Evolutionary conservation across 1,140 invertebrate genomes (phyloP).

Genomic region (Drosophila saltans): DNA sequence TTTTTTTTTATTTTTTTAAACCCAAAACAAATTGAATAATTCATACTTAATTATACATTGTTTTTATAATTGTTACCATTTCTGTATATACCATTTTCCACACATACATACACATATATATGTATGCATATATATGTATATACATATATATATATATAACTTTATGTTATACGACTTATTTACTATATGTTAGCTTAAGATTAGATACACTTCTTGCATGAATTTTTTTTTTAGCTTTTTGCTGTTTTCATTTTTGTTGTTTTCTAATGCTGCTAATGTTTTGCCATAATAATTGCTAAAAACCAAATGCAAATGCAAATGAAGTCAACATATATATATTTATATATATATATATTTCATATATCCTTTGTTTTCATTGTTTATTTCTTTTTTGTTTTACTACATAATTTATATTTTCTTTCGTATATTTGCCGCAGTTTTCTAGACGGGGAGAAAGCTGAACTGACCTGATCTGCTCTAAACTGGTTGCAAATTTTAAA

Average conservation of each 20-base stretch:
- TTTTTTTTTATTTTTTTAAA: conserved; percentile 35
- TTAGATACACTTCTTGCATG: conserved; percentile 45
- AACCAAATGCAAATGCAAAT: conserved; percentile 58
- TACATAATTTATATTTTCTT: conserved; percentile 19
- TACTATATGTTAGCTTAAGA: conserved; percentile 47
- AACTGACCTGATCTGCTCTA: conserved; percentile 13
- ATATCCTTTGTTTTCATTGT: conserved; percentile 22
- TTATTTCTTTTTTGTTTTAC: conserved; percentile 21
- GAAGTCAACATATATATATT: conserved; percentile 44
- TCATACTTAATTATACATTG: conserved; percentile 68
- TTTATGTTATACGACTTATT: conserved; percentile 64
- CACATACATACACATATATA: conserved; percentile 40
- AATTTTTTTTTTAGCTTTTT: conserved; percentile 35
- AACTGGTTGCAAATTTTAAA: conserved; percentile 15
- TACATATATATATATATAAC: conserved; percentile 59
- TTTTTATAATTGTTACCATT: conserved; percentile 56
- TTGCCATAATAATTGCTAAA: conserved; percentile 41
- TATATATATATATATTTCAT: conserved; percentile 33
- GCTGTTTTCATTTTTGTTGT: conserved; percentile 23
- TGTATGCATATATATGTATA: conserved; percentile 59
- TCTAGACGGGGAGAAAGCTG: conserved; percentile 38
- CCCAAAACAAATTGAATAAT: conserved; percentile 46
- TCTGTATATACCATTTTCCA: conserved; percentile 63
- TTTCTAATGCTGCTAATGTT: conserved; percentile 45
- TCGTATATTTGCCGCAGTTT: conserved; percentile 36